Evolutionary conservation across 2,888 invertebrate genomes (phyloP), one percentile per base, ranked within the genome.

Genomic region (Drosophila picticornis): DNA sequence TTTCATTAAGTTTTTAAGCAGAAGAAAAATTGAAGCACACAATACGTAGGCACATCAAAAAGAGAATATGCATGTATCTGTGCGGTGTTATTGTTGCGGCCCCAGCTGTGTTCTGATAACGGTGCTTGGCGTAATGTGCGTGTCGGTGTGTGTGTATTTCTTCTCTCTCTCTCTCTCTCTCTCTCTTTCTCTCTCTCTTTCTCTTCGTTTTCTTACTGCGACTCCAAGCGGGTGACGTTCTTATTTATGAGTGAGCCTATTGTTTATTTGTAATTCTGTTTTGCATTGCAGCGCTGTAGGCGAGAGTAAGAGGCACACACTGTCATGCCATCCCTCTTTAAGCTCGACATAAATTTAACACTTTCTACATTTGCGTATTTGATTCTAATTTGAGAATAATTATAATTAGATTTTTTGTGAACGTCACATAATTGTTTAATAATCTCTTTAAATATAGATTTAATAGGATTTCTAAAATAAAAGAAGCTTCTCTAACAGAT

Each of bases 41-140:
- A 63, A 32, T 62, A 51, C 53, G 69, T 76, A 55, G 52, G 63
- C 40, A 53, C 29, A 80, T 25, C 57, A n/a, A 55, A 43, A 38
- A 46, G 38, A 43, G 22, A 71, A 72, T 60, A 32, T 56, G 2
- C 31, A 55, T 40, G 11, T 31, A 36, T 36, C 57, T 75, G 50
- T 22, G 55, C 32, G 56, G 56, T 66, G 61, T 60, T 66, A 61
- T 57, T 75, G 38, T 50, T 51, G 50, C 46, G 16, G 34, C 65
- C 50, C 32, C 81, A 72, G 77, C 81, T 81, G 72, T 71, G 32
- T 52, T 72, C 57, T 69, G 81, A 89, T 84, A 84, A 81, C 84
- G 82, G 90, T 67, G 61, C 50, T 74, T 55, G 55, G 53, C 38
- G 81, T 72, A 77, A 27, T 53, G 53, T 58, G 4, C 38, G 16